phyloP scores from a whole-genome alignment of 1,140 invertebrate genomes.

The Pygmarrhopalites habei region DNA sequence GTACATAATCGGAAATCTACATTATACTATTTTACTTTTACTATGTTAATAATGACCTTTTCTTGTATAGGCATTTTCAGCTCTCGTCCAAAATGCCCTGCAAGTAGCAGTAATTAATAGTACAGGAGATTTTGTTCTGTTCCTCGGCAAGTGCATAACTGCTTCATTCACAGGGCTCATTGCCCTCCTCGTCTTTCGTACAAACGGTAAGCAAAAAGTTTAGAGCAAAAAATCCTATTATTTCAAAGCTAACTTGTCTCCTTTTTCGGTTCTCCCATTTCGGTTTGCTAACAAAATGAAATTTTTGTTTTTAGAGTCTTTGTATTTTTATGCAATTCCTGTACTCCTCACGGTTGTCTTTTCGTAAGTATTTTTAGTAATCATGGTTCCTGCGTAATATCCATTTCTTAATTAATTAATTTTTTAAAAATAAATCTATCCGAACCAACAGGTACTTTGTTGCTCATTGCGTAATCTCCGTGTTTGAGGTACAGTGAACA shows the following conservation, averaged over 20 bases:
- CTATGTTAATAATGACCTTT: constrained; percentile 8
- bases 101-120: constrained; percentile 87
- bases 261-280: too few relatives aligned
- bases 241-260: too few relatives aligned
- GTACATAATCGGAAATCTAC: too few relatives aligned
- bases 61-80: constrained; percentile 62
- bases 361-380: too few relatives aligned
- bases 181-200: constrained; percentile 60
- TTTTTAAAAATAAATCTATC: too few relatives aligned
- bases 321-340: constrained; percentile 77
- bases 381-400: too few relatives aligned
- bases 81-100: constrained; percentile 72
- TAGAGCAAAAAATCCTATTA: too few relatives aligned
- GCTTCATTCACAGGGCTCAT: constrained; percentile 66
- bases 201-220: too few relatives aligned
- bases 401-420: too few relatives aligned
- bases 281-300: constrained; percentile 56
- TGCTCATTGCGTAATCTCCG: constrained; percentile 81
- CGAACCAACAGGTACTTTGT: too few relatives aligned
- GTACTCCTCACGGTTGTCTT: constrained; percentile 80
- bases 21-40: background rate
- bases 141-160: constrained; percentile 84
- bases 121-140: constrained; percentile 88
- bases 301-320: too few relatives aligned
- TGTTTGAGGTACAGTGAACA: constrained; percentile 72